Percentiles rank a stretch among this genome's conserved stretches.
These are phyloP conservation scores for Maconellicoccus hirsutus DNA, from an alignment of 1,140 invertebrate species.

Conservation along the genomic window DNA sequence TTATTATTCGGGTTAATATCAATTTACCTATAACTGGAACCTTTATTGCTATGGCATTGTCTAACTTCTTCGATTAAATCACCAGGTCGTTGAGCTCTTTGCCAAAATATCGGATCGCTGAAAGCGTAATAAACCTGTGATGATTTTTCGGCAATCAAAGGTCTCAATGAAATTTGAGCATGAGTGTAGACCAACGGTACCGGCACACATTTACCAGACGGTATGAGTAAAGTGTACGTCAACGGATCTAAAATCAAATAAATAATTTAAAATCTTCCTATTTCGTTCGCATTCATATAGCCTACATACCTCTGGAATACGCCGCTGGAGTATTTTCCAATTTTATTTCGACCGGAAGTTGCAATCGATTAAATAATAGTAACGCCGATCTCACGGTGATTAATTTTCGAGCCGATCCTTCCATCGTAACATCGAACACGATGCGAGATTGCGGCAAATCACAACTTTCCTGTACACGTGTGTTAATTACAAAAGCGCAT, in stretches of 20 bases:
- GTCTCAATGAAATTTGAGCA: slow-evolving; percentile 47
- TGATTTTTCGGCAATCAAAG: slow-evolving; percentile 35
- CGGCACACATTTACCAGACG: slow-evolving; percentile 41
- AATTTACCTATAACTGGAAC: slow-evolving; percentile 35
- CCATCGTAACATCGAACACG: slow-evolving; percentile 77
- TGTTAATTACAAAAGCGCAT: too few species aligned
- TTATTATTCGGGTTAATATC: too few species aligned
- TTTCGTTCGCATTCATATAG: background rate
- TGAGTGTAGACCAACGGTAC: slow-evolving; percentile 51
- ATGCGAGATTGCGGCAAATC: slow-evolving; percentile 50
- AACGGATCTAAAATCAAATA: background rate
- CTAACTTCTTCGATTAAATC: slow-evolving; percentile 43
- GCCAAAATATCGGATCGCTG: slow-evolving; percentile 50
- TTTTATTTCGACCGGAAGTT: slow-evolving; percentile 56
- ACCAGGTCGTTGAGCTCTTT: slow-evolving; percentile 43
- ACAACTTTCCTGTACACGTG: slow-evolving; percentile 23
- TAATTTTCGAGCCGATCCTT: slow-evolving; percentile 85
- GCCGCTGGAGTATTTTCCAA: slow-evolving; percentile 42
- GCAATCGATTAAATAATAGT: slow-evolving; percentile 62
- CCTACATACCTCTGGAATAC: slow-evolving; percentile 35
- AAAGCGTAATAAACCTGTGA: slow-evolving; percentile 45
- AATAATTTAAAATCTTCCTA: background rate
- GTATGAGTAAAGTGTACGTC: slow-evolving; percentile 32
- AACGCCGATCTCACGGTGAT: slow-evolving; percentile 90
- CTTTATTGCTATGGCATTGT: slow-evolving; percentile 38